phyloP scores from a whole-genome alignment of 1,140 invertebrate genomes.

The Drosophila aff. region DNA sequence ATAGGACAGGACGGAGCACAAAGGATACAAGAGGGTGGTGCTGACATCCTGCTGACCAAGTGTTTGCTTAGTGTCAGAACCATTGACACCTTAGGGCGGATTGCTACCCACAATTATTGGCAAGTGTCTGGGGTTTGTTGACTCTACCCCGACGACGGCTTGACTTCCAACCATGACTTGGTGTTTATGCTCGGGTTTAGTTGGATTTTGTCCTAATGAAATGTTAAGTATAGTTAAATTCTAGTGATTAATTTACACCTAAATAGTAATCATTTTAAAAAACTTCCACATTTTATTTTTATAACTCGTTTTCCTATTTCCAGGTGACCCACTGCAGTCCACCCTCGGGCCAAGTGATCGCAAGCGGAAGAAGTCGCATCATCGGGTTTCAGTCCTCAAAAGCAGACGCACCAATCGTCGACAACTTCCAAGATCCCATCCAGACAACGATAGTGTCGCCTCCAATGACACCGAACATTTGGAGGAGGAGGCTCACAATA shows the following conservation, averaged over 20 bases:
- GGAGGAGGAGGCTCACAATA: constrained; percentile 19
- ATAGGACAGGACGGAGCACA: constrained; percentile 21
- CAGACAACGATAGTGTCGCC: constrained; percentile 28
- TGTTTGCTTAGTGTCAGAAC: constrained; percentile 66
- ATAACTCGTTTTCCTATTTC: background rate
- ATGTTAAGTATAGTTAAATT: background rate
- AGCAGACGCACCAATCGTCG: constrained; percentile 22
- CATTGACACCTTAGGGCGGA: constrained; percentile 48
- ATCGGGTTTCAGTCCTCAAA: constrained; percentile 39
- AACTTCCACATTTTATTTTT: too few species aligned
- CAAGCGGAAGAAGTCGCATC: constrained; percentile 49
- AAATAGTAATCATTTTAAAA: too few species aligned
- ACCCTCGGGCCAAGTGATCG: constrained; percentile 34
- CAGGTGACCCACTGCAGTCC: constrained; percentile 49
- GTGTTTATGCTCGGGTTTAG: constrained; percentile 6
- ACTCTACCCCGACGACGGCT: constrained; percentile 2
- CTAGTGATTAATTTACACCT: background rate
- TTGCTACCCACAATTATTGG: constrained; percentile 65
- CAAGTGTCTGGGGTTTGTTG: constrained; percentile 52
- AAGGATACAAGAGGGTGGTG: background rate
- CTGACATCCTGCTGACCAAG: constrained; percentile 48
- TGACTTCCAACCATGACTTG: constrained; percentile 22
- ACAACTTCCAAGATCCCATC: constrained; percentile 9
- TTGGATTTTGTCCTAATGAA: background rate
- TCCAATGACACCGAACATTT: constrained; percentile 36